phyloP scores from a whole-genome alignment of 1,140 invertebrate genomes.

The Globodera rostochiensis region DNA sequence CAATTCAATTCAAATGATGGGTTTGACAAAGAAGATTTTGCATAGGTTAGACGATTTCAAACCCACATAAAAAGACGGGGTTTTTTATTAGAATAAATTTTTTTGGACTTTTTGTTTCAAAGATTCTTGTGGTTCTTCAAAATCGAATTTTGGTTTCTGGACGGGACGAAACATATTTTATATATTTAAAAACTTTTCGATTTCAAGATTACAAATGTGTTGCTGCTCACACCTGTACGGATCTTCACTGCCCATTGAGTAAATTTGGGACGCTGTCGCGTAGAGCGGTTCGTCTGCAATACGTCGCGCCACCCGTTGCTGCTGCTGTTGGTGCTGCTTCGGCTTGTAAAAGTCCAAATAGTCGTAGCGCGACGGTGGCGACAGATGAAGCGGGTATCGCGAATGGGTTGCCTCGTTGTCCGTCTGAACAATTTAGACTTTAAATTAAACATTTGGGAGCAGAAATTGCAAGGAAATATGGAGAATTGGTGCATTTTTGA shows the following conservation, averaged over 20 bases:
- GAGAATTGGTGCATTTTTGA: background rate
- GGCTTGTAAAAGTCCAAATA: background rate
- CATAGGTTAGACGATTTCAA: too few relatives aligned
- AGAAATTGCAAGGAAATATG: background rate
- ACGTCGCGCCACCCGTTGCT: background rate
- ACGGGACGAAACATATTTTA: background rate
- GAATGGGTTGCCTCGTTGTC: background rate
- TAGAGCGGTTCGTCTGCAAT: slow-evolving; percentile 41
- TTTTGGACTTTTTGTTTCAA: too few relatives aligned
- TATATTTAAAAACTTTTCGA: background rate
- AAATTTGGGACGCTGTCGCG: slow-evolving; percentile 49
- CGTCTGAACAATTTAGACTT: background rate
- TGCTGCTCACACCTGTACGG: slow-evolving; percentile 40
- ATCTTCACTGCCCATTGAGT: slow-evolving; percentile 47
- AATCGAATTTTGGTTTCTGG: slow-evolving; percentile 1
- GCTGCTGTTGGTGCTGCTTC: too few relatives aligned
- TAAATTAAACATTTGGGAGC: background rate
- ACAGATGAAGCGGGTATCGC: background rate
- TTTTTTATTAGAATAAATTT: too few relatives aligned
- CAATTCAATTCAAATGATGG: too few relatives aligned
- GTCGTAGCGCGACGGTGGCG: slow-evolving; percentile 16
- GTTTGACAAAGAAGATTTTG: too few relatives aligned
- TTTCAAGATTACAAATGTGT: background rate
- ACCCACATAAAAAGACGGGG: background rate
- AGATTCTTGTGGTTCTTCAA: background rate